These are phyloP conservation scores for Helogale parvula DNA, from an alignment of 2,113 vertebrate genomes.

Conservation along the genomic window DNA sequence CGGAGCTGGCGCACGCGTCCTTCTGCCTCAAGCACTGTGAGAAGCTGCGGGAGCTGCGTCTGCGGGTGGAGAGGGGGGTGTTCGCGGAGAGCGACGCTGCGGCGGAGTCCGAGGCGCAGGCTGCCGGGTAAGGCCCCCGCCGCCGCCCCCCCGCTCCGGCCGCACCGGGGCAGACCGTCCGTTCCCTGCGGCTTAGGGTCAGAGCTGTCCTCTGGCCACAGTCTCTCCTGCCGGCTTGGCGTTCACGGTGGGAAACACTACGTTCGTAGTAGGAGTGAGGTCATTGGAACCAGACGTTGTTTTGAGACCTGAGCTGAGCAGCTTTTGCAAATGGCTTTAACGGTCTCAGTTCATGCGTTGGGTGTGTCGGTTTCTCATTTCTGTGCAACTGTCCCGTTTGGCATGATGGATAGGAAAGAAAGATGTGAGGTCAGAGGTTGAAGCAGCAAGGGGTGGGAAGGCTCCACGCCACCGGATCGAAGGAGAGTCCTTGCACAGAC, in stretches of 20 bases:
- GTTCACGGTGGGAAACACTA: not conserved
- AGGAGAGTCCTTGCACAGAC: not conserved
- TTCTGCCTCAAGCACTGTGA: conserved; percentile 32
- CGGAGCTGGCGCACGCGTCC: rapidly evolving
- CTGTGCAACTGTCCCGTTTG: no score
- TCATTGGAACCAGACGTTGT: not conserved
- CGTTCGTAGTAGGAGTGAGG: no score
- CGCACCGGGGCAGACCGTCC: not conserved
- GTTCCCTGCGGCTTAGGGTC: not conserved
- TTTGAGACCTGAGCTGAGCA: not conserved
- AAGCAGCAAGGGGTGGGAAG: not conserved
- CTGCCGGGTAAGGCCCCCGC: rapidly evolving
- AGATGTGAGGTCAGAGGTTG: not conserved
- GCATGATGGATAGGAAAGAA: not conserved
- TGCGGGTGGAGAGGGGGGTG: not conserved
- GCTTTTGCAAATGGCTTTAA: not conserved
- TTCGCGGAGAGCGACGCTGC: not conserved
- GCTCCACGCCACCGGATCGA: no score
- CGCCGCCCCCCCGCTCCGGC: not conserved
- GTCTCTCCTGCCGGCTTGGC: not conserved
- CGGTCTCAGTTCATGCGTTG: no score
- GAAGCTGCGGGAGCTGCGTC: not conserved
- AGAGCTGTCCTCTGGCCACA: not conserved
- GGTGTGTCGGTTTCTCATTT: not conserved
- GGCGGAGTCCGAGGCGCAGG: rapidly evolving